Evolutionary conservation across 2,888 invertebrate genomes (phyloP).

Genomic region (Amphipoea oculea): DNA sequence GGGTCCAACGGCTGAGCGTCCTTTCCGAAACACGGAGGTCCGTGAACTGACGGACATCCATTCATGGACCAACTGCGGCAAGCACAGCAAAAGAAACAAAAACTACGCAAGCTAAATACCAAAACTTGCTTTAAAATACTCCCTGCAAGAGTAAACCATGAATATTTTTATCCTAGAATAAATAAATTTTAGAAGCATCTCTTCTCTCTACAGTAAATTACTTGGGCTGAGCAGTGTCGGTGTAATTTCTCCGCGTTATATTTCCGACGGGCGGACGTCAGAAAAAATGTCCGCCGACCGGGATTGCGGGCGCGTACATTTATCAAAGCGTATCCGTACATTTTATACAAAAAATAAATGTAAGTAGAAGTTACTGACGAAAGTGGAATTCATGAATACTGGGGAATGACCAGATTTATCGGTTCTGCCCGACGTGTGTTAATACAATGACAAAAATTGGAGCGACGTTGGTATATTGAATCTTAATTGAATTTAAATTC

Average conservation of each 20-base stretch:
- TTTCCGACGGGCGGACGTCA: constrained; percentile 57
- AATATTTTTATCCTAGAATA: constrained; percentile 34
- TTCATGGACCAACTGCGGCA: neutral
- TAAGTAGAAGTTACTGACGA: constrained; percentile 30
- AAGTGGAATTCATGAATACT: constrained; percentile 30
- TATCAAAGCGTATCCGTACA: constrained; percentile 61
- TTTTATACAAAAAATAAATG: constrained; percentile 54
- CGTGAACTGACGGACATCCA: neutral
- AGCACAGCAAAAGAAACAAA: neutral
- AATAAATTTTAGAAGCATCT: constrained; percentile 51
- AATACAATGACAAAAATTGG: constrained; percentile 50
- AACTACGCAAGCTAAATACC: neutral
- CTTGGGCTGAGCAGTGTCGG: constrained; percentile 45
- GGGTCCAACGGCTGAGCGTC: neutral
- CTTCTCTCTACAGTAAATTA: constrained; percentile 55
- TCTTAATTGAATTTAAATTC: constrained; percentile 51
- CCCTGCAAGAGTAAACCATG: neutral
- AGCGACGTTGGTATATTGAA: constrained; percentile 48
- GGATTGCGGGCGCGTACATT: constrained; percentile 65
- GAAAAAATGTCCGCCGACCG: constrained; percentile 63
- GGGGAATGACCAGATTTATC: constrained; percentile 47
- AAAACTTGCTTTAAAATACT: neutral
- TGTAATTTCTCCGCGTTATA: constrained; percentile 63
- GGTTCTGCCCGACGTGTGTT: constrained; percentile 29
- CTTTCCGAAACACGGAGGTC: neutral